A percentile compares a stretch with the other conserved stretches of the same genome.
Conservation (phyloP, 2,113 vertebrate species). For the Gallinago media region DNA sequence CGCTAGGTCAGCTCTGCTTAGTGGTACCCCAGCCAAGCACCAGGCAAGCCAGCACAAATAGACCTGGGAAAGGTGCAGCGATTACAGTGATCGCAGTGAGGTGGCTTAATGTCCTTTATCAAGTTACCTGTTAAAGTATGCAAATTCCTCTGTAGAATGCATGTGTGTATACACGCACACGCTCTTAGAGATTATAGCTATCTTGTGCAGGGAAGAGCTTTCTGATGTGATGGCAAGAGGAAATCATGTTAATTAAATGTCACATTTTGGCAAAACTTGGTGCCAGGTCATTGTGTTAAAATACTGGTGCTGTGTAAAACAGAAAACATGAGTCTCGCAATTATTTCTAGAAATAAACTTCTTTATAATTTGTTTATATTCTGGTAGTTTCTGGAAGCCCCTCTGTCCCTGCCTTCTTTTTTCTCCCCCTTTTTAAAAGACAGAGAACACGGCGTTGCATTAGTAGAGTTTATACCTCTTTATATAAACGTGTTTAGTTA, state of each 20-base stretch:
- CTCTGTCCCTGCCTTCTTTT: too few species aligned
- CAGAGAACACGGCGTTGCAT: too few species aligned
- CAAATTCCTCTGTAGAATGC: background rate
- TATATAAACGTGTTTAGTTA: background rate
- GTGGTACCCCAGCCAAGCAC: background rate
- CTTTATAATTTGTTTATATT: background rate
- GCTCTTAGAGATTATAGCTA: background rate
- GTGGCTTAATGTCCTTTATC: background rate
- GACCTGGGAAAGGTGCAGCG: background rate
- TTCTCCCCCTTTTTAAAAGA: too few species aligned
- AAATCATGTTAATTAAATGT: slow-evolving; percentile 22
- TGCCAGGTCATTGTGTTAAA: background rate
- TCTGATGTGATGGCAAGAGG: background rate
- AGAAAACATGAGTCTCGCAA: background rate
- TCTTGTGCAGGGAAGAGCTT: background rate
- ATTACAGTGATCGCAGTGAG: background rate
- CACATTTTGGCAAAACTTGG: background rate
- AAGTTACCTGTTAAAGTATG: background rate
- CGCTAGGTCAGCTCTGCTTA: fast-evolving
- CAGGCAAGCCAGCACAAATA: background rate
- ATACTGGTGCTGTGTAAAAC: background rate
- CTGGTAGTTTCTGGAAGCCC: background rate
- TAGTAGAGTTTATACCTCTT: too few species aligned
- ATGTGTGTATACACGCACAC: background rate
- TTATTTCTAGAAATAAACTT: background rate